A percentile compares a stretch with the other conserved stretches of the same genome.
Evolutionary conservation across 2,888 invertebrate genomes (phyloP).

Genomic region (Stenoptilia bipunctidactyla): DNA sequence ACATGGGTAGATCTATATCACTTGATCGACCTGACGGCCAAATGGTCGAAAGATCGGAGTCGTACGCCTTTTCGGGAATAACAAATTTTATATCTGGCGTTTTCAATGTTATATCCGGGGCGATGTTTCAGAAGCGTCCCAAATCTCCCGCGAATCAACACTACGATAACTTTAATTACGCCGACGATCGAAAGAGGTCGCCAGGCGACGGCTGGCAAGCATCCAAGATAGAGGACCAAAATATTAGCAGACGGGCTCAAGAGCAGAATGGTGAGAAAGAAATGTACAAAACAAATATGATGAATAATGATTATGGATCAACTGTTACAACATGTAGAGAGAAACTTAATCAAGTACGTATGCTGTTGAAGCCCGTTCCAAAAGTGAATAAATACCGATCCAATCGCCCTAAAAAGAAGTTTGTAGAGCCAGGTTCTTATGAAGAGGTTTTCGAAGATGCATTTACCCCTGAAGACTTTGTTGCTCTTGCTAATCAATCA

Average conservation of each 20-base stretch:
- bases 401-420: conserved; percentile 29
- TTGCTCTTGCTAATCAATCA: conserved; percentile 26
- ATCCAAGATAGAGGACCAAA: conserved; percentile 39
- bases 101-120: conserved; percentile 38
- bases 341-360: conserved; percentile 40
- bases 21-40: conserved; percentile 16
- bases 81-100: conserved; percentile 44
- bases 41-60: conserved; percentile 18
- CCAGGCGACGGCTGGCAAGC: conserved; percentile 31
- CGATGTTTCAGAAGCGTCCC: conserved; percentile 36
- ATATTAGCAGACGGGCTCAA: conserved; percentile 40
- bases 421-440: conserved; percentile 36
- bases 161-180: conserved; percentile 27
- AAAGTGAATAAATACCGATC: conserved; percentile 21
- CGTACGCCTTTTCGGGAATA: conserved; percentile 33
- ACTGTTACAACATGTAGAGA: conserved; percentile 42
- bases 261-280: conserved; percentile 13
- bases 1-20: not conserved
- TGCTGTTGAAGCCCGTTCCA: conserved; percentile 27
- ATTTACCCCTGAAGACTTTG: conserved; percentile 40
- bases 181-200: conserved; percentile 27
- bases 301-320: conserved; percentile 33
- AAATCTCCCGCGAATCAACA: conserved; percentile 27
- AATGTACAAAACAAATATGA: conserved; percentile 18
- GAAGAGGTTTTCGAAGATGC: conserved; percentile 52